Conservation (phyloP, 2,888 invertebrate genomes). For the Tachina lurida region DNA sequence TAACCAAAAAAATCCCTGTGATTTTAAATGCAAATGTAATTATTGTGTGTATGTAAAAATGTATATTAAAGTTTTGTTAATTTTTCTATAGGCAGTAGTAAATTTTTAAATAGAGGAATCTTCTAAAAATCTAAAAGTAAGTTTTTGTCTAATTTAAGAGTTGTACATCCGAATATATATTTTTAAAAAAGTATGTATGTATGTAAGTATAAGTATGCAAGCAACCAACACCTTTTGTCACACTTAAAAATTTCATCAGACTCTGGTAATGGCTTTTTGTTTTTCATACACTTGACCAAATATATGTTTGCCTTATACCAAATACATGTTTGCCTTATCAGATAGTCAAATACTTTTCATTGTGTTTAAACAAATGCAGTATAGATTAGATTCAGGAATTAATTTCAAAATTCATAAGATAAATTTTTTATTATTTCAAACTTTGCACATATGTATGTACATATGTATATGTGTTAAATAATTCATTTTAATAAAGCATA, state of each 20-base stretch:
- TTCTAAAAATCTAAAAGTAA: slow-evolving; percentile 11
- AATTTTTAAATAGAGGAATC: slow-evolving; percentile 13
- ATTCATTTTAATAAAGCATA: not conserved
- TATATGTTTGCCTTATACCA: not conserved
- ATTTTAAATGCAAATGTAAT: slow-evolving; percentile 8
- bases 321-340: not conserved
- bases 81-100: slow-evolving; percentile 17
- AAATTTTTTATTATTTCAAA: not conserved
- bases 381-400: not conserved
- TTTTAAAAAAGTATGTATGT: not conserved
- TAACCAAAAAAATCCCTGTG: slow-evolving; percentile 11
- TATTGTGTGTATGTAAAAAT: not conserved
- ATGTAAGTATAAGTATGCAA: not conserved
- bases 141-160: slow-evolving; percentile 38
- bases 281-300: not conserved
- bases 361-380: not conserved
- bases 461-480: not conserved
- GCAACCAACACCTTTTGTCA: too few species aligned
- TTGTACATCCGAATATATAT: slow-evolving; percentile 44
- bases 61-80: slow-evolving; percentile 37
- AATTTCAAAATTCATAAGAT: not conserved
- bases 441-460: not conserved
- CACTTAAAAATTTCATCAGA: not conserved
- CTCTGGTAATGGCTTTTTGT: not conserved
- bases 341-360: not conserved